Percentiles rank a stretch among this genome's conserved stretches.
These are phyloP conservation scores for Hetaerina titia DNA, from an alignment of 2,888 invertebrate genomes.

Conservation along the genomic window DNA sequence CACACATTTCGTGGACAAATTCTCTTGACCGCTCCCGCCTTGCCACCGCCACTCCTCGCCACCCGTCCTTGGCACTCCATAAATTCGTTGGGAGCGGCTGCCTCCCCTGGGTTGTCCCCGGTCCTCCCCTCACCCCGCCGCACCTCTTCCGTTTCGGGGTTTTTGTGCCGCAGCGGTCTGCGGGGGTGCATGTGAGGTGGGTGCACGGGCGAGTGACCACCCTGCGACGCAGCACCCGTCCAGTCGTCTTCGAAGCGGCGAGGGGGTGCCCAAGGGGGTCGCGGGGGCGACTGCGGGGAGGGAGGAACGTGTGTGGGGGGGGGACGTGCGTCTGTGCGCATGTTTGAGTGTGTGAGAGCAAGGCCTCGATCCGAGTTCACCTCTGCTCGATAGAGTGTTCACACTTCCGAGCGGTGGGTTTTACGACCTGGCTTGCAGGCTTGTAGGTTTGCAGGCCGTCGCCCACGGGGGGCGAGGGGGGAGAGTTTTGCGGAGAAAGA, in stretches of 20 bases:
- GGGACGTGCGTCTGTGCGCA: not conserved
- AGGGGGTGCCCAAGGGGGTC: too few relatives aligned
- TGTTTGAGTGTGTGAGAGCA: too few relatives aligned
- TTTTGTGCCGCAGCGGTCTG: not conserved
- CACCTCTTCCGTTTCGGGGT: not conserved
- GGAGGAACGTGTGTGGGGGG: not conserved
- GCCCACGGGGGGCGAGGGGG: too few relatives aligned
- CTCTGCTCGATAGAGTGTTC: not conserved
- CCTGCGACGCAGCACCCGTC: not conserved
- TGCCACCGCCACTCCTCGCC: not conserved
- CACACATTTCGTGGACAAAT: not conserved
- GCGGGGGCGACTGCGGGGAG: not conserved
- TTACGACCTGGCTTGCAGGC: not conserved
- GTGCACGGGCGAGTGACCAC: not conserved
- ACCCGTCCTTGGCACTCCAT: slow-evolving; percentile 44
- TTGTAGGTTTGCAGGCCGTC: too few relatives aligned
- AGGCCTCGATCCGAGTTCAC: not conserved
- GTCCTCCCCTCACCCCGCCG: not conserved
- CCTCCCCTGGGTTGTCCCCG: not conserved
- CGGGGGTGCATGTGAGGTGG: not conserved
- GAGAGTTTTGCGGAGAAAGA: too few relatives aligned
- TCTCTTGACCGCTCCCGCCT: not conserved
- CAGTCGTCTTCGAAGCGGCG: too few relatives aligned
- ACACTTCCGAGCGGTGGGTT: not conserved
- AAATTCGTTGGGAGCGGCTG: slow-evolving; percentile 23